These are phyloP conservation scores for Sebastiscus tertius DNA, from an alignment of 2,797 vertebrate species.

Conservation along the genomic window DNA sequence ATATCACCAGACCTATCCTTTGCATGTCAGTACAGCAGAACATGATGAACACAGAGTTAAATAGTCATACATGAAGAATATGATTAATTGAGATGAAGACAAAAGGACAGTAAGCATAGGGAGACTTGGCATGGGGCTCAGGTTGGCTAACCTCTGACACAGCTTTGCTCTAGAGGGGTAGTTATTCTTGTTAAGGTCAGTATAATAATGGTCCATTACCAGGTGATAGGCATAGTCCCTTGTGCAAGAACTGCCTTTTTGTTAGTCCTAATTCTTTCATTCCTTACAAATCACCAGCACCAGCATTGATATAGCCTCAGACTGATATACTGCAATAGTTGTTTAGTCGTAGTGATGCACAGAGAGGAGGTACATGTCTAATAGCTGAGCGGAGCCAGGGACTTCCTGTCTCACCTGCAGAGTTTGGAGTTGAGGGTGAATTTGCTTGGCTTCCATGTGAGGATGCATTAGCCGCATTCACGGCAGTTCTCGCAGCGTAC, in stretches of 20 bases:
- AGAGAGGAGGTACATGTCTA: constrained; percentile 66
- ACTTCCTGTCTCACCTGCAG: constrained; percentile 93
- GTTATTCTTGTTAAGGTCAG: constrained; percentile 18
- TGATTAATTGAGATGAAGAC: constrained; percentile 52
- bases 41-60: constrained; percentile 24
- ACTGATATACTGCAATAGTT: constrained; percentile 10
- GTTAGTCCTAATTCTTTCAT: constrained; percentile 18
- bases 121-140: constrained; percentile 72
- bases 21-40: constrained; percentile 30
- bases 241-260: constrained; percentile 27
- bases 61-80: constrained; percentile 43
- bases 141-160: constrained; percentile 58
- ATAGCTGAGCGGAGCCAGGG: constrained; percentile 68
- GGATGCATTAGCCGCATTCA: constrained; percentile 96
- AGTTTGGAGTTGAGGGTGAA: constrained; percentile 99
- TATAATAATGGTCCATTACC: constrained; percentile 27
- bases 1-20: constrained; percentile 23
- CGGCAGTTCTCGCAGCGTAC: constrained; percentile 99
- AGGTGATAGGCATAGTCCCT: constrained; percentile 24
- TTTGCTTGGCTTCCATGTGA: constrained; percentile 99
- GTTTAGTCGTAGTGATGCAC: constrained; percentile 48
- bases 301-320: constrained; percentile 42
- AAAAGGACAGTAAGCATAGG: constrained; percentile 52
- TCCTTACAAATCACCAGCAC: constrained; percentile 44
- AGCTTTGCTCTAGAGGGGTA: constrained; percentile 19